Percentiles rank a stretch among this genome's conserved stretches.
These are phyloP conservation scores for Musca domestica DNA, from an alignment of 1,140 invertebrate genomes.

Conservation along the genomic window DNA sequence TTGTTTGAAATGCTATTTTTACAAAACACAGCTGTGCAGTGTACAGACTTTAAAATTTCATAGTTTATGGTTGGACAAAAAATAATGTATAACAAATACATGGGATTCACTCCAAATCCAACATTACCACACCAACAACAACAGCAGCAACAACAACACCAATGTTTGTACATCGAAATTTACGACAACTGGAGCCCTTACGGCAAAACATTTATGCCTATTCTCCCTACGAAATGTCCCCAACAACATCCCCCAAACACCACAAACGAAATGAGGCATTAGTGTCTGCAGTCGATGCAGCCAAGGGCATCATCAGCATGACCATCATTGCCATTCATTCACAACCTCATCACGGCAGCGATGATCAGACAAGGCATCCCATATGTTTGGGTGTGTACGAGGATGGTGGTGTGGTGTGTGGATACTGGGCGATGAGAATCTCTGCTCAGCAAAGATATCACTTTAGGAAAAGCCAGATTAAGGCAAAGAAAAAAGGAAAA, in stretches of 20 bases:
- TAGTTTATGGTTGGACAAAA: slow-evolving; percentile 12
- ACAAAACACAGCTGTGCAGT: slow-evolving; percentile 15
- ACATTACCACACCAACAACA: not conserved
- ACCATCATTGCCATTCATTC: not conserved
- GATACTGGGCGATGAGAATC: not conserved
- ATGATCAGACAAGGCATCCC: not conserved
- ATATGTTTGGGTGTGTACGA: not conserved
- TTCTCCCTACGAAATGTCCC: slow-evolving; percentile 6
- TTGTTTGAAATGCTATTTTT: slow-evolving; percentile 4
- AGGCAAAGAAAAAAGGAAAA: too few relatives aligned
- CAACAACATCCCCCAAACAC: slow-evolving; percentile 7
- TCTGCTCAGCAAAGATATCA: slow-evolving; percentile 1
- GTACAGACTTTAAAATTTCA: slow-evolving; percentile 8
- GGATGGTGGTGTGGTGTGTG: too few relatives aligned
- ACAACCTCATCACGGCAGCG: not conserved
- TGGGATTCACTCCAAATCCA: not conserved
- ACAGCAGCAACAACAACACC: too few relatives aligned
- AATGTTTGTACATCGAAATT: not conserved
- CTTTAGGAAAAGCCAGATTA: not conserved
- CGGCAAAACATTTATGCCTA: not conserved
- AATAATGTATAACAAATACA: slow-evolving; percentile 16
- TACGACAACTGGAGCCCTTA: not conserved
- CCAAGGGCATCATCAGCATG: not conserved
- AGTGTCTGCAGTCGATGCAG: slow-evolving; percentile 3
- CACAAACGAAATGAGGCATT: slow-evolving; percentile 15